Percentiles rank a stretch among this genome's conserved stretches.
Evolutionary conservation across 2,113 vertebrate genomes (phyloP).

Genomic region (Zosterops hypoxanthus): DNA sequence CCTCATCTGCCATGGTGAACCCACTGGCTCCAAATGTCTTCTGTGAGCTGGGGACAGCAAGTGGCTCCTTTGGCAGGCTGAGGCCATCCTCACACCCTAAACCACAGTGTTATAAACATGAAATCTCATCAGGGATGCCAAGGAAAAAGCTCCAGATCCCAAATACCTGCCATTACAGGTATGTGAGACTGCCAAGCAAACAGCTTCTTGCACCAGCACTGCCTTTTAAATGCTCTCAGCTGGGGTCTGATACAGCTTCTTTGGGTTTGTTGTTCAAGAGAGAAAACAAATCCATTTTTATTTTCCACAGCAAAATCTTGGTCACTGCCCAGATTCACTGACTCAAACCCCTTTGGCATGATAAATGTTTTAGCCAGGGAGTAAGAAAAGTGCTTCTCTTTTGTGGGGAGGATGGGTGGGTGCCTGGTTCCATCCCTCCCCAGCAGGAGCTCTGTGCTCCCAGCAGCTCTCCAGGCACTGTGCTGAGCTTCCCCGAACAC

Average conservation of each 20-base stretch:
- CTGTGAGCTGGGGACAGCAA: background rate
- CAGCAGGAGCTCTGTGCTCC: background rate
- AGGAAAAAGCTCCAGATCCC: background rate
- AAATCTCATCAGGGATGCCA: background rate
- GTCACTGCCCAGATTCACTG: background rate
- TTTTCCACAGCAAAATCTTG: background rate
- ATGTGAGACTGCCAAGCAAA: background rate
- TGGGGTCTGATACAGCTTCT: background rate
- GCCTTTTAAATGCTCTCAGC: background rate
- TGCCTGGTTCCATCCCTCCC: background rate
- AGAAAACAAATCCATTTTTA: background rate
- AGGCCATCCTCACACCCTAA: background rate
- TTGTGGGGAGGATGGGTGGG: background rate
- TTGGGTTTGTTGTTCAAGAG: background rate
- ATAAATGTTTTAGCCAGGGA: background rate
- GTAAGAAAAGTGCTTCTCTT: background rate
- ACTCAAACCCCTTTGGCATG: background rate
- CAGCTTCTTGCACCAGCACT: background rate
- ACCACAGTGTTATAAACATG: background rate
- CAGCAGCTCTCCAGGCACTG: background rate
- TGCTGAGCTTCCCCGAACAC: background rate
- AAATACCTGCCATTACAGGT: background rate
- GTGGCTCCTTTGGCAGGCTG: background rate
- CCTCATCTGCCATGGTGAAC: background rate
- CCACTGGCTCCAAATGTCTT: background rate